Evolutionary conservation across 2,888 invertebrate species (phyloP).

Genomic region (Dolichopus griseipennis): DNA sequence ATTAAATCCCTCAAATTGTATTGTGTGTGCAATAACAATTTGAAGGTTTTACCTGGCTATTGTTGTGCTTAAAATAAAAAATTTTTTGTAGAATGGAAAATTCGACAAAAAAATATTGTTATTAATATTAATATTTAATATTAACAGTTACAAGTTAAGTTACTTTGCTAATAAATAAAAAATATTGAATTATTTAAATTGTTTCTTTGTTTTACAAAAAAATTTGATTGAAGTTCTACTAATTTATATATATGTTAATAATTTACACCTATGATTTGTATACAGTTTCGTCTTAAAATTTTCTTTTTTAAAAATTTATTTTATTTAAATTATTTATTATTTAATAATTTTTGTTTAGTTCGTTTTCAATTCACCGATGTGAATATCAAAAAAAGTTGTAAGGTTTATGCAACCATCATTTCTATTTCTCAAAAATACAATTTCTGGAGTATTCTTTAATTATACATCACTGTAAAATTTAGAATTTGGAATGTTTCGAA

Average conservation of each 20-base stretch:
- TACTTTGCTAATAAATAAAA: not conserved
- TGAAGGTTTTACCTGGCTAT: slow-evolving; percentile 6
- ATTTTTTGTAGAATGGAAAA: not conserved
- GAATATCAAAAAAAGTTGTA: not conserved
- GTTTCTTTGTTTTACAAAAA: not conserved
- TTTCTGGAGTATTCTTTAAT: slow-evolving; percentile 7
- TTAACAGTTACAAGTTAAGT: not conserved
- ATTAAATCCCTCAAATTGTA: slow-evolving; percentile 2
- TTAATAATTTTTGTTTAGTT: not conserved
- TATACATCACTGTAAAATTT: slow-evolving; percentile 7
- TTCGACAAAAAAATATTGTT: no score
- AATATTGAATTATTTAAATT: not conserved
- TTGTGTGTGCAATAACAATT: slow-evolving; percentile 2
- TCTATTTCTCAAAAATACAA: not conserved
- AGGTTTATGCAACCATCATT: slow-evolving; percentile 5
- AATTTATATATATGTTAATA: slow-evolving; percentile 24
- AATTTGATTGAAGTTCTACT: not conserved
- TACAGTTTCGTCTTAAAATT: slow-evolving; percentile 15
- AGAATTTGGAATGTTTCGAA: slow-evolving; percentile 3
- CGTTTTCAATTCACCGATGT: not conserved
- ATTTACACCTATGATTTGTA: slow-evolving; percentile 24
- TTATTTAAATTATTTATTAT: not conserved
- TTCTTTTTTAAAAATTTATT: slow-evolving; percentile 12
- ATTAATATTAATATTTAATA: not conserved
- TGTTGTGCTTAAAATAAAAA: not conserved